Evolutionary conservation across 2,797 vertebrate species (phyloP), one percentile per base, ranked within the genome.

Genomic region (Otolemur crassicaudatus): DNA sequence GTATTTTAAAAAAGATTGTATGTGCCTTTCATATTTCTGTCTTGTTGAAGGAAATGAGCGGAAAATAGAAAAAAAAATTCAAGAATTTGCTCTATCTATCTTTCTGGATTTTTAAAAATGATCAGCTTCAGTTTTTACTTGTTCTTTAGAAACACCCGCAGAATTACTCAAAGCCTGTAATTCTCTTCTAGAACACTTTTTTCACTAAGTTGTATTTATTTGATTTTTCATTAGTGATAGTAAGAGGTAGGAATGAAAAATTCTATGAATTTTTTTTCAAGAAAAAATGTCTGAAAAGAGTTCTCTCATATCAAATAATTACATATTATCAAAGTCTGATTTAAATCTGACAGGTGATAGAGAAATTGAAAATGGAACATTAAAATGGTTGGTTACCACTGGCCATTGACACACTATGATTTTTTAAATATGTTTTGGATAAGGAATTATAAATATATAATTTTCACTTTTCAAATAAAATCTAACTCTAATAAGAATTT

Each of bases 51-150:
- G 11, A 75, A 86, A 96, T 83, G 16, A 89, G 7, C 1, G 34
- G 49, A 89, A 72, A 94, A 77, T 31, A 72, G 69, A 91, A 92
- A 72, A 91, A 91, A 94, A 84, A 77, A 75, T 80, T 7, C 1
- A 93, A 94, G 0, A 4, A 34, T 84, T 95, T 97, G 0, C 2
- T 93, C 1, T 3, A 56, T 91, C 81, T 96, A 0, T 1, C 97
- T 96, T 96, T 34, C 60, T 70, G 58, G 25, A 73, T 92, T 86
- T 86, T 3, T 92, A 4, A 65, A 58, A 92, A 75, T 34, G 67
- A 61, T 91, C 75, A 72, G 0, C 27, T 34, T 81, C 16, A 49
- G 31, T 88, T 77, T 97, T 79, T 75, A 72, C 23, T 89, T 90
- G 43, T 61, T 94, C 34, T 94, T 84, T 58, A 56, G 61, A 94